Evolutionary conservation across 2,888 invertebrate species (phyloP), one percentile per base, ranked within the genome.

Genomic region (Lasioglossum lativentre): DNA sequence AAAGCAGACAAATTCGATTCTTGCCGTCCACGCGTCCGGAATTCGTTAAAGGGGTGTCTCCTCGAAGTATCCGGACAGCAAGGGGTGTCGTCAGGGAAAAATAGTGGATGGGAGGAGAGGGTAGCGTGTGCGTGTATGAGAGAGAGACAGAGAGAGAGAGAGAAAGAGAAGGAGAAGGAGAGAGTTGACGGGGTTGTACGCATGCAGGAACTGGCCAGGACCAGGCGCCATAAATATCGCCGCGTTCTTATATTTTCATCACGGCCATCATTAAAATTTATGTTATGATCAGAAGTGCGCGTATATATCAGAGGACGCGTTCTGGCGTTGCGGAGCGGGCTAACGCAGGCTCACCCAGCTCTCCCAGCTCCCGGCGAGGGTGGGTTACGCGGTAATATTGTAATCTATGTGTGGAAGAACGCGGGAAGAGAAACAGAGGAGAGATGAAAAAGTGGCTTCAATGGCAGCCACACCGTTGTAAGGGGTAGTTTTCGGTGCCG

Each of bases 221-320:
- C 88, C 91, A 90, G 88, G 89, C 89, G 89, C 86, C 93, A 93
- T 94, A 94, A 94, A 95, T 94, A 95, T 93, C 92, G 90, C 82
- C 86, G 89, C 93, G 93, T 94, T 95, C 95, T 95, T 95, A 95
- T 95, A 95, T 95, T 95, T 95, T 95, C 95, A 95, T 95, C 94
- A 95, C 92, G 90, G 92, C 92, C 93, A 92, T 94, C 94, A 94
- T 95, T 94, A 95, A 95, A 95, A 95, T 95, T 95, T 94, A 95
- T 95, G 95, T 95, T 94, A 94, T 92, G 94, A 94, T 94, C 93
- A 95, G 93, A 93, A 94, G 93, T 93, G 91, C 91, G 91, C 92
- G 92, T 93, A 93, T 94, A 94, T 91, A 93, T 93, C 93, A 93
- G 91, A 88, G 90, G 83, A 89, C 86, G 89, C 85, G 87, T 82